These are phyloP conservation scores for Aphelenchoides bicaudatus DNA, from an alignment of 2,888 invertebrate species.

Conservation along the genomic window DNA sequence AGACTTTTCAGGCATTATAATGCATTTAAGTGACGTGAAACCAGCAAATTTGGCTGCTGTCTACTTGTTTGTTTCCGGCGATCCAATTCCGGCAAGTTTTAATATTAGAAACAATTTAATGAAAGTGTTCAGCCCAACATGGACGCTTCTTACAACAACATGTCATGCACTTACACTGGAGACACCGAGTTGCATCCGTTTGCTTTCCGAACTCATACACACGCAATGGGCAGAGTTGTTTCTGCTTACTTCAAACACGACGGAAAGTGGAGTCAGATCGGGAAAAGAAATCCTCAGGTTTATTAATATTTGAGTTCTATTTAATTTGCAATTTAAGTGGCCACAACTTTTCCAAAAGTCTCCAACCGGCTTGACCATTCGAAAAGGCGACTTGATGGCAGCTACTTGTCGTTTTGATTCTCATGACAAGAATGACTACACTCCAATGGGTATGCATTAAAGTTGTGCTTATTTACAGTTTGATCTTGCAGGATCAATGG, in stretches of 20 bases:
- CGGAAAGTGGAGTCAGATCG: slow-evolving; percentile 61
- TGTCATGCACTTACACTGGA: slow-evolving; percentile 64
- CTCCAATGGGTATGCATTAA: slow-evolving; percentile 62
- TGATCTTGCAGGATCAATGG: slow-evolving; percentile 60
- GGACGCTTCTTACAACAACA: slow-evolving; percentile 63
- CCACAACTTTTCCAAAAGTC: slow-evolving; percentile 68
- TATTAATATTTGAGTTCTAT: no score
- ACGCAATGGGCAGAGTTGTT: slow-evolving; percentile 63
- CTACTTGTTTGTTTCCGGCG: slow-evolving; percentile 59
- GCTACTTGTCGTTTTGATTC: slow-evolving; percentile 67
- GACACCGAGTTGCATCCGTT: slow-evolving; percentile 64
- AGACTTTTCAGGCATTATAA: slow-evolving; percentile 62
- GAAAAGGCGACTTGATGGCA: slow-evolving; percentile 64
- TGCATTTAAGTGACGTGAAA: slow-evolving; percentile 50
- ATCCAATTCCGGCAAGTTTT: slow-evolving; percentile 61
- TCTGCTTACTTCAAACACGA: slow-evolving; percentile 62
- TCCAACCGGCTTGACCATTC: slow-evolving; percentile 61
- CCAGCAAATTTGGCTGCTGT: slow-evolving; percentile 61
- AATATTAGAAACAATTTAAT: no score
- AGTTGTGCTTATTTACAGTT: slow-evolving; percentile 8
- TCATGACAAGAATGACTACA: slow-evolving; percentile 59
- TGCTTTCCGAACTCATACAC: slow-evolving; percentile 67
- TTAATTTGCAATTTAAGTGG: no score
- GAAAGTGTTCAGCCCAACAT: no score
- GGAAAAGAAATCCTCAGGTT: slow-evolving; percentile 68